Evolutionary conservation across 2,888 invertebrate species (phyloP), one percentile per base, ranked within the genome.

Genomic region (Lochmaea crataegi): DNA sequence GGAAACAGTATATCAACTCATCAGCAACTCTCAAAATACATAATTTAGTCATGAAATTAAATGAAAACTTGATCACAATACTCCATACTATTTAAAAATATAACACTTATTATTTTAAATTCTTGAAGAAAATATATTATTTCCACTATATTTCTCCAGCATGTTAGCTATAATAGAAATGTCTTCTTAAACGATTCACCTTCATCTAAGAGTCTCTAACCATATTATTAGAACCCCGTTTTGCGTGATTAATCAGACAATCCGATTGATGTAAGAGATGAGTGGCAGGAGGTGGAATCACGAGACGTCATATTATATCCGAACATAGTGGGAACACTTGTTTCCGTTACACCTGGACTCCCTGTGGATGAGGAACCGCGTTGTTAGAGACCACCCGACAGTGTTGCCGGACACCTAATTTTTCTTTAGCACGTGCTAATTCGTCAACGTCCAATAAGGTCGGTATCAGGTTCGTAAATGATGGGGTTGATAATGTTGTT

Each of bases 271-370:
- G 73, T 76, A 77, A 76, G 78, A 76, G 78, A 78, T 78, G 78
- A 79, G 76, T 78, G 79, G 79, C 83, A 82, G 84, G 84, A 83
- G 85, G 84, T 83, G 42, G 42, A 18, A 85, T 83, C 83, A 83
- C 82, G 66, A 66, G 81, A 80, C 80, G 84, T 82, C 81, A 85
- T 38, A 38, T 38, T 85, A 84, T 83, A 85, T 85, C 82, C 83
- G 83, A 75, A 80, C 76, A 82, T 80, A 83, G 83, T 83, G 83
- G 82, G 84, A 84, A 82, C 79, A 79, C 80, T 81, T 80, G 81
- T 81, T 81, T 83, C 81, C 83, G 80, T 82, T 80, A 82, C 84
- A 85, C 84, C 84, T 84, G 85, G 85, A 83, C 84, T 83, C 81
- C 84, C 84, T 79, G 84, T 79, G 75, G 84, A 81, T 83, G 83